A percentile compares a stretch with the other conserved stretches of the same genome.
Conservation (phyloP, 1,140 invertebrate species). For the Drosophila serrata region DNA sequence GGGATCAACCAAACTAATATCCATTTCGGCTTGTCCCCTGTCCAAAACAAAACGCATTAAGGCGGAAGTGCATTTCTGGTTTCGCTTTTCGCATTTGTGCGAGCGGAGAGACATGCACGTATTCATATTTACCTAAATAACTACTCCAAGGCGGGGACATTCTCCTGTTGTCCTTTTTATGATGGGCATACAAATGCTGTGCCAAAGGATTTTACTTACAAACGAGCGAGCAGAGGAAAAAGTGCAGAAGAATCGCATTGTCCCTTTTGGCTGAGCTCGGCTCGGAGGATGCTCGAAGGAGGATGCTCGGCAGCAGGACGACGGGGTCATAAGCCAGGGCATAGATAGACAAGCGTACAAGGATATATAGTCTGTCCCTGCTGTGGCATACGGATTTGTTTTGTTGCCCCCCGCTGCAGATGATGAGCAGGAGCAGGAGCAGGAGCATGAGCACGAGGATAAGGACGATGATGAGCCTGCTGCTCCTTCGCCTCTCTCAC, state of each 20-base stretch:
- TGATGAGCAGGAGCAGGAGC: constrained; percentile 55
- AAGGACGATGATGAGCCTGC: constrained; percentile 51
- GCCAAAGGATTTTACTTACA: constrained; percentile 76
- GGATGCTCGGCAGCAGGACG: constrained; percentile 10
- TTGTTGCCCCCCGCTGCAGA: constrained; percentile 55
- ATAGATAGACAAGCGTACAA: constrained; percentile 64
- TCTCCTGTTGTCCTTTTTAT: constrained; percentile 71
- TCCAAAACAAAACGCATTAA: constrained; percentile 76
- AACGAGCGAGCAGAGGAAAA: constrained; percentile 74
- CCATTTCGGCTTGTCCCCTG: constrained; percentile 43
- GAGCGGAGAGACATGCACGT: constrained; percentile 63
- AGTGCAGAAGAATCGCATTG: constrained; percentile 78
- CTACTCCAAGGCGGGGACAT: constrained; percentile 6
- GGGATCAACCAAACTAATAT: constrained; percentile 51
- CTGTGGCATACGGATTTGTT: constrained; percentile 67
- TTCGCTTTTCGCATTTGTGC: constrained; percentile 40
- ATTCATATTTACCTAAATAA: constrained; percentile 69
- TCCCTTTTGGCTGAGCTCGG: constrained; percentile 23
- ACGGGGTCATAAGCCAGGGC: constrained; percentile 49
- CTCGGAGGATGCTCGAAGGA: not conserved
- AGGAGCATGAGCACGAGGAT: constrained; percentile 45
- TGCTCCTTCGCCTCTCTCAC: constrained; percentile 38
- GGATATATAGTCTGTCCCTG: constrained; percentile 52
- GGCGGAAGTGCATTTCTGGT: constrained; percentile 74
- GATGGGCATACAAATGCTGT: constrained; percentile 64